Conservation (phyloP, 2,113 vertebrate species). For the Varanus salvator region DNA sequence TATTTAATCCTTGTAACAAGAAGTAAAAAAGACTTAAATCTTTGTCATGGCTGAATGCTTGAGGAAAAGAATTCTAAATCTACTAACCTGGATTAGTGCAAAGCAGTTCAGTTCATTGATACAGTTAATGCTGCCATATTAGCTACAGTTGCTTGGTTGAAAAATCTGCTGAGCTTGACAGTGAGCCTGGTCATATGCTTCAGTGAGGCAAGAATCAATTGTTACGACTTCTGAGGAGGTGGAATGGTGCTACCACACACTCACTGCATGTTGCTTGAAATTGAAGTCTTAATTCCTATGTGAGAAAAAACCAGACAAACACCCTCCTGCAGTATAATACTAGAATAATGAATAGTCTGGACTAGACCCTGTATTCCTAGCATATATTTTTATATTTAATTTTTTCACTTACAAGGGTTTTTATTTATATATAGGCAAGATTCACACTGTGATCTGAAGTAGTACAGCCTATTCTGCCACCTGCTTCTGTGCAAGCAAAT, state of each 20-base stretch:
- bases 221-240: not conserved
- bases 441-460: not conserved
- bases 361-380: not conserved
- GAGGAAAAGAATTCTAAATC: not conserved
- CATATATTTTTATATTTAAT: not conserved
- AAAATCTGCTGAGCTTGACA: not conserved
- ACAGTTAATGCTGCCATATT: not conserved
- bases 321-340: not conserved
- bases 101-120: not conserved
- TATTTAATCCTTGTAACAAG: constrained; percentile 47
- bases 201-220: not conserved
- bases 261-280: not conserved
- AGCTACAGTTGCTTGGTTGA: not conserved
- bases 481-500: not conserved
- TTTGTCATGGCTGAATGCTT: not conserved
- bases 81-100: not conserved
- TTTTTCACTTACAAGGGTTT: not conserved
- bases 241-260: not conserved
- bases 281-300: not conserved
- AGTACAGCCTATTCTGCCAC: not conserved
- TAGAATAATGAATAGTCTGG: not conserved
- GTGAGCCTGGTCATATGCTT: not conserved
- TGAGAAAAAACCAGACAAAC: not conserved
- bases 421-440: not conserved
- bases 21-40: constrained; percentile 12